Conservation (phyloP, 2,888 invertebrate species). For the Stratiomys singularior region DNA sequence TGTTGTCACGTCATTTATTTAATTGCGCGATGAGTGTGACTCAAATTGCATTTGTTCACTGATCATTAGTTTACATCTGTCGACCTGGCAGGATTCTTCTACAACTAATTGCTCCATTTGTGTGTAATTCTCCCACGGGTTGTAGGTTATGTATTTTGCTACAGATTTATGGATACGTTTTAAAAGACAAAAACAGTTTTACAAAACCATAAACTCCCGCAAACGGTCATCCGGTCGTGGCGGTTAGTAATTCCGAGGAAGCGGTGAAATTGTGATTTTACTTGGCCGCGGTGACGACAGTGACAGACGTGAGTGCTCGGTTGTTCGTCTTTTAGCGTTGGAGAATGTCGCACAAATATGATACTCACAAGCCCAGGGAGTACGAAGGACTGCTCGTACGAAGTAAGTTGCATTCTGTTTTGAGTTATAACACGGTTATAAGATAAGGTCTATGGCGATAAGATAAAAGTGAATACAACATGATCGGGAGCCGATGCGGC, state of each 20-base stretch:
- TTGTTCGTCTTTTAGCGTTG: not conserved
- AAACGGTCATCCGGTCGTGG: not conserved
- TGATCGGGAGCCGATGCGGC: not conserved
- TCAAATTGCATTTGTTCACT: not conserved
- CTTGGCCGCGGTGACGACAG: not conserved
- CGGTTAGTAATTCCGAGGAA: not conserved
- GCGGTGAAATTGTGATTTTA: not conserved
- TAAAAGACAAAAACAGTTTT: constrained; percentile 12
- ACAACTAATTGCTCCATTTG: not conserved
- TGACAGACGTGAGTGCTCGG: not conserved
- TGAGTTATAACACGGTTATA: not conserved
- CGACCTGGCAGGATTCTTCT: not conserved
- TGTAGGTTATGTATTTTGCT: constrained; percentile 37
- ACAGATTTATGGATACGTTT: constrained; percentile 9
- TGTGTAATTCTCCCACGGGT: not conserved
- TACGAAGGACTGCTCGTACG: constrained; percentile 56
- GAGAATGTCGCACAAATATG: constrained; percentile 48
- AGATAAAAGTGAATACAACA: not conserved
- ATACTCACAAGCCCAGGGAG: constrained; percentile 55
- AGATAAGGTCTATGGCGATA: not conserved
- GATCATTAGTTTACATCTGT: not conserved
- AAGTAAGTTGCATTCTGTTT: constrained; percentile 55
- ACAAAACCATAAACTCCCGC: constrained; percentile 10
- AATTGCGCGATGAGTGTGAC: not conserved
- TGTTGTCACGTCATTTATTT: not conserved